These are phyloP conservation scores for Bunonema sp. DNA, from an alignment of 2,888 invertebrate species.

Conservation along the genomic window DNA sequence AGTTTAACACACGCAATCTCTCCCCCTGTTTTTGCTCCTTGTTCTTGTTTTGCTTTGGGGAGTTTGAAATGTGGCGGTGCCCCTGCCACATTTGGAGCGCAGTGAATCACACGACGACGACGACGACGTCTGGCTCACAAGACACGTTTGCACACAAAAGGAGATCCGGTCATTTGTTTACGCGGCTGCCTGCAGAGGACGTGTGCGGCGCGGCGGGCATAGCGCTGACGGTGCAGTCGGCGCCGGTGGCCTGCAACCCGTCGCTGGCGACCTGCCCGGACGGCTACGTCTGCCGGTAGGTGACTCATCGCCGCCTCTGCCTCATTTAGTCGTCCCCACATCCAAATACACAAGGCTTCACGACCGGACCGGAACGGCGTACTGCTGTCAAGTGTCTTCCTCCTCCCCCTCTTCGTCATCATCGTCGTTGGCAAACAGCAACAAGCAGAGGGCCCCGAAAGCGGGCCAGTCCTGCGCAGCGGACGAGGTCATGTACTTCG, in stretches of 20 bases:
- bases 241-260: conserved; percentile 41
- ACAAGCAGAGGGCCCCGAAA: conserved; percentile 4
- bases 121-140: neutral
- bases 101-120: neutral
- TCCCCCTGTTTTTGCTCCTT: too few relatives aligned
- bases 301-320: too few relatives aligned
- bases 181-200: conserved; percentile 18
- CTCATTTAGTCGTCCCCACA: too few relatives aligned
- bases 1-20: too few relatives aligned
- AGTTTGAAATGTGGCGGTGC: neutral
- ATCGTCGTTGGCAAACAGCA: too few relatives aligned
- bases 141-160: too few relatives aligned
- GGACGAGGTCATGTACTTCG: conserved; percentile 37
- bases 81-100: neutral
- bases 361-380: conserved; percentile 36
- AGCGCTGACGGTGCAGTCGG: conserved; percentile 35
- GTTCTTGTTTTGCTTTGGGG: neutral
- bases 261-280: conserved; percentile 39
- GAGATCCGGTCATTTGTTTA: too few relatives aligned
- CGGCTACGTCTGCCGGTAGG: too few relatives aligned
- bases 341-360: too few relatives aligned
- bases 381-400: conserved; percentile 42
- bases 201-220: conserved; percentile 37
- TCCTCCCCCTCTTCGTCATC: too few relatives aligned
- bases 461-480: conserved; percentile 21